Evolutionary conservation across 2,113 vertebrate genomes (phyloP).

Genomic region (Notothenia coriiceps): DNA sequence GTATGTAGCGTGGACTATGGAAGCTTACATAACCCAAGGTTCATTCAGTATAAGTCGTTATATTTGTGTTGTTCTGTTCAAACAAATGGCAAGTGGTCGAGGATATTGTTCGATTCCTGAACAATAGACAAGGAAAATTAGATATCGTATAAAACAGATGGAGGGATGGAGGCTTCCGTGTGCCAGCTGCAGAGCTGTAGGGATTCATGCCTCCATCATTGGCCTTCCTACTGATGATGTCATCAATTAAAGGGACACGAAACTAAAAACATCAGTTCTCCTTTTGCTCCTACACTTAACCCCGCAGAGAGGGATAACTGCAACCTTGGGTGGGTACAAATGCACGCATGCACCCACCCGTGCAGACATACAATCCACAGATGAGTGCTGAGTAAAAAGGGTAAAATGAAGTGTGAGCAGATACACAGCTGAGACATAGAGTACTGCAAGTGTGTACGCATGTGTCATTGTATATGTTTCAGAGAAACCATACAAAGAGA

Average conservation of each 20-base stretch:
- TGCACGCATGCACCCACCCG: slow-evolving; percentile 2
- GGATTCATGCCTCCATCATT: slow-evolving; percentile 57
- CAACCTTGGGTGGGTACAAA: slow-evolving; percentile 7
- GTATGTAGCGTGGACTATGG: not conserved
- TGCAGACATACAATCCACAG: slow-evolving; percentile 30
- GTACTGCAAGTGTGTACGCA: slow-evolving; percentile 9
- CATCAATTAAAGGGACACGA: slow-evolving; percentile 74
- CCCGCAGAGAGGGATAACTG: slow-evolving; percentile 29
- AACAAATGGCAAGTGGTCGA: not conserved
- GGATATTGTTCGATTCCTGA: not conserved
- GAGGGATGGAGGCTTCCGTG: slow-evolving; percentile 26
- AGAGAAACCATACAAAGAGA: slow-evolving; percentile 78
- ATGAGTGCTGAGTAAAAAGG: slow-evolving; percentile 32
- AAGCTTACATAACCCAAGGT: slow-evolving; percentile 39
- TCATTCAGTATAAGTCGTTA: slow-evolving; percentile 13
- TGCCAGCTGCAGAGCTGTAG: slow-evolving; percentile 71
- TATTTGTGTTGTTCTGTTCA: not conserved
- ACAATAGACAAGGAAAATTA: slow-evolving; percentile 20
- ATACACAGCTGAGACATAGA: slow-evolving; percentile 45
- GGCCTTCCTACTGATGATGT: slow-evolving; percentile 70
- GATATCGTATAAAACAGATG: slow-evolving; percentile 21
- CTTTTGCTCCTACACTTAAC: slow-evolving; percentile 12
- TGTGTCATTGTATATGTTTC: slow-evolving; percentile 40
- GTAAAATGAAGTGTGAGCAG: slow-evolving; percentile 24
- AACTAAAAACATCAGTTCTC: slow-evolving; percentile 43